Evolutionary conservation across 2,113 vertebrate species (phyloP), one percentile per base, ranked within the genome.

Genomic region (Pelodiscus sinensis): DNA sequence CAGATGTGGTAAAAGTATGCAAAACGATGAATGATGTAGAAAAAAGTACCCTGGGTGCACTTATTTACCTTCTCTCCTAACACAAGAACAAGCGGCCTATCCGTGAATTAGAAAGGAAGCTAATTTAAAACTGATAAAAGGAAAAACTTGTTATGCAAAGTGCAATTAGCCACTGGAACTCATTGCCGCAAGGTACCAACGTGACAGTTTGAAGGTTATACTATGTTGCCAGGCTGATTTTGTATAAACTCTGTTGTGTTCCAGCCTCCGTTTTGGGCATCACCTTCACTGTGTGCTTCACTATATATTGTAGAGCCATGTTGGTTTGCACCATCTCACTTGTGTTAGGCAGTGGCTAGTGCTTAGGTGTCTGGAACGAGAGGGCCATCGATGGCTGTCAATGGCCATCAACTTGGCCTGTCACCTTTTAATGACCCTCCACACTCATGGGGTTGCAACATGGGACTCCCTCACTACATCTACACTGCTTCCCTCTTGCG

Each of bases 101-200:
- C 62, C 91, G 44, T 2, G 21, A 51, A 57, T 78, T 86, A 29
- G 1, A 38, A 29, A 58, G 14, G 3, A 24, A 86, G 10, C 15
- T 91, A 68, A 31, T 79, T 88, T 58, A 78, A 93, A 87, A 93
- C 62, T 92, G 80, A 79, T 91, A 62, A 91, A 77, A 95, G 84
- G 84, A 82, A 90, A 85, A 55, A 1, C 68, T 55, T 90, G 57
- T 9, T 82, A 2, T 89, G 19, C 21, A 65, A 51, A 55, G 31
- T 79, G 44, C 35, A 75, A 11, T 75, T 38, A 44, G 19, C 11
- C 22, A 19, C 19, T 13, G 22, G 71, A 75, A 75, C 22, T 75
- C 35, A 38, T 82, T 88, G 19, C 85, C 92, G 94, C 65, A 91
- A 90, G 86, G 29, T 82, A 90, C n/a, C 82, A 85, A 12, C 81